Percentiles rank a stretch among this genome's conserved stretches.
Conservation (phyloP, 2,888 invertebrate genomes). For the Aleiodes leptofemur region DNA sequence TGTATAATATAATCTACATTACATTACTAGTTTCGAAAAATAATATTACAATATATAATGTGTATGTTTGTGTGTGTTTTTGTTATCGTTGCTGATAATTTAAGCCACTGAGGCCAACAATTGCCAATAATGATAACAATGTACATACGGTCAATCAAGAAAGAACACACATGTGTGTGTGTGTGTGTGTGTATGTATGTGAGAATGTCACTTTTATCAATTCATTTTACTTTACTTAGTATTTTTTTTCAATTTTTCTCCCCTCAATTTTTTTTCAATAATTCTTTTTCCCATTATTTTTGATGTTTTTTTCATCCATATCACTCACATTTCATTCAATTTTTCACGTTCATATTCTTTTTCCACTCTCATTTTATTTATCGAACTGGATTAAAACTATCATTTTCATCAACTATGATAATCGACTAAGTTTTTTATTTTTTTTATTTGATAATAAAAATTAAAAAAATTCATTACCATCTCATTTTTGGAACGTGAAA, state of each 20-base stretch:
- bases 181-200: slow-evolving; percentile 57
- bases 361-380: too few species aligned
- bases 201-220: slow-evolving; percentile 54
- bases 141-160: too few species aligned
- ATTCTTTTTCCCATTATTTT: slow-evolving; percentile 46
- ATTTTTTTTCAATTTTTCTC: slow-evolving; percentile 11
- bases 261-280: slow-evolving; percentile 41
- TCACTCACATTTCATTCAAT: slow-evolving; percentile 54
- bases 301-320: slow-evolving; percentile 23
- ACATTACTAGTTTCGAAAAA: slow-evolving; percentile 74
- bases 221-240: slow-evolving; percentile 23
- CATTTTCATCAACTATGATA: slow-evolving; percentile 43
- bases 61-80: slow-evolving; percentile 59
- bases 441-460: not conserved
- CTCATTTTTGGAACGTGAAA: slow-evolving; percentile 7
- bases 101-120: too few species aligned
- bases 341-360: slow-evolving; percentile 32
- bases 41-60: slow-evolving; percentile 73
- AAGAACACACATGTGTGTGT: slow-evolving; percentile 50
- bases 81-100: not conserved
- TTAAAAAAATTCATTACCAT: slow-evolving; percentile 32
- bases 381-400: slow-evolving; percentile 15
- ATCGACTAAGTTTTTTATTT: slow-evolving; percentile 44
- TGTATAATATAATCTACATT: slow-evolving; percentile 72
- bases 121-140: too few species aligned